These are phyloP conservation scores for Cairina moschata DNA, from an alignment of 2,113 vertebrate species.

Conservation along the genomic window DNA sequence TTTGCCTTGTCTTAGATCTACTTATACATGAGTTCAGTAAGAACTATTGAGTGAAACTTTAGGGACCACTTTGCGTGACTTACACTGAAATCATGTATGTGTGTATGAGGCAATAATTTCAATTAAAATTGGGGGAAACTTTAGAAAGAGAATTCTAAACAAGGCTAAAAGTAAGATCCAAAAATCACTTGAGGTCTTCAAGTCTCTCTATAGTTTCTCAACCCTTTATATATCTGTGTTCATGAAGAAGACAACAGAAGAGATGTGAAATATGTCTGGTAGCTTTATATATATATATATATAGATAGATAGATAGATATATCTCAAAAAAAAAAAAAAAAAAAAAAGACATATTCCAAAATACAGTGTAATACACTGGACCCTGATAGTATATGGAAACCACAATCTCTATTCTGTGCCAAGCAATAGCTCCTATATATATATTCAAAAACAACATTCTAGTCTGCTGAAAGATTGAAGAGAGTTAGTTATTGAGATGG, in stretches of 20 bases:
- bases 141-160: background rate
- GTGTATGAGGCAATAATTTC: background rate
- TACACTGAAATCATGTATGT: background rate
- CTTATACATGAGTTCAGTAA: background rate
- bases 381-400: background rate
- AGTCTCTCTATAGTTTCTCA: background rate
- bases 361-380: background rate
- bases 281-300: background rate
- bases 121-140: background rate
- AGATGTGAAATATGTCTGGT: background rate
- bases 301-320: too few species aligned
- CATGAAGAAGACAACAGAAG: background rate
- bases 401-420: background rate
- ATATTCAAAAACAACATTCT: slow-evolving; percentile 2
- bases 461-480: slow-evolving; percentile 18
- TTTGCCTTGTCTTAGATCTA: background rate
- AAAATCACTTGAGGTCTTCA: background rate
- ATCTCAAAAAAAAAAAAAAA: too few species aligned
- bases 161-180: background rate
- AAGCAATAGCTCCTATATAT: background rate
- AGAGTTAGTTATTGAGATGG: slow-evolving; percentile 1
- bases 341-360: background rate
- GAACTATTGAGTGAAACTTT: background rate
- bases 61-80: background rate
- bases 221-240: background rate